Base-by-base conservation (phyloP, 1,140 invertebrate species). In the Cydia pomonella region DNA sequence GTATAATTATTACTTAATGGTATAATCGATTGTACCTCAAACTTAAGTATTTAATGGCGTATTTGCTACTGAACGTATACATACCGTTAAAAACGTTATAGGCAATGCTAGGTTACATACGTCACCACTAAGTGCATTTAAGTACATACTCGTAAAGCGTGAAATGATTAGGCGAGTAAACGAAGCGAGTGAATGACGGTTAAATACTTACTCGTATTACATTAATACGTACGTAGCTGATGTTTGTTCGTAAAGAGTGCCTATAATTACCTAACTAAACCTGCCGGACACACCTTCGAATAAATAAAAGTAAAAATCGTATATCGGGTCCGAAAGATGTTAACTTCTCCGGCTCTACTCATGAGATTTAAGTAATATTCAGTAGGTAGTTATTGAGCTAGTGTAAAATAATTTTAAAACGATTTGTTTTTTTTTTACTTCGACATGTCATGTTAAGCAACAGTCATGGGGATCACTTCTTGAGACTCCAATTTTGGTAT, bases 1-100 rank as follows among this genome's bases (percentile, higher is more conserved):
- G 79, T 87, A 82, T 80, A 82, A 83, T 80, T 86, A 87, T 84
- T 84, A 73, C 80, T 82, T 83, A 85, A 83, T 82, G 79, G 76
- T 80, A 79, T 81, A 84, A 81, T 76, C 75, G 76, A 76, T 80
- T 80, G 77, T 78, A 82, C 73, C 75, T 72, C 64, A 66, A 27
- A 53, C 33, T 64, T 75, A 73, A 44, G 72, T 64, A 69, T 73
- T 75, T 69, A 72, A 75, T 71, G 63, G 33, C 53, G 59, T 73
- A 72, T 69, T 38, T 23, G 73, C 53, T 63, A 73, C 27, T 71
- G 29, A 18, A 50, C 66, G 71, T 63, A 44, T 23, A 72, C 33
- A 69, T 69, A 69, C 76, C 59, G 41, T 71, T 63, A 77, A 74
- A 74, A 77, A 62, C 18, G 44, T 50, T 63, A 75, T 71, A 23